Evolutionary conservation across 2,797 vertebrate genomes (phyloP).

Genomic region (Parambassis ranga): DNA sequence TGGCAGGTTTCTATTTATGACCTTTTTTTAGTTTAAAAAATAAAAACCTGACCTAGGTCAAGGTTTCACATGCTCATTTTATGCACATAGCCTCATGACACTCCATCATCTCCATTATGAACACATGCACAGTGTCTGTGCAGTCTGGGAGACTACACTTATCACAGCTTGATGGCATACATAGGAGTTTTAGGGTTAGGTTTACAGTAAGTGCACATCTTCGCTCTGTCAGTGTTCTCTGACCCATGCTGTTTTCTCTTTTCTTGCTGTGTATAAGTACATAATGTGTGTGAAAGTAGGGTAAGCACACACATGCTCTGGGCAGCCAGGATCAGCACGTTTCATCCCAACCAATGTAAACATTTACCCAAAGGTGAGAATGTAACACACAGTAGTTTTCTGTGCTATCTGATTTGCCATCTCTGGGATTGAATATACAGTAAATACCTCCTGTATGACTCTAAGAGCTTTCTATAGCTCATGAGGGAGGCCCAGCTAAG

Average conservation of each 20-base stretch:
- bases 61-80: neutral
- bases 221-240: neutral
- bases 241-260: neutral
- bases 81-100: neutral
- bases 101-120: neutral
- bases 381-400: neutral
- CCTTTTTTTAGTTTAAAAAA: neutral
- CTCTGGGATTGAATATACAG: neutral
- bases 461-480: slow-evolving; percentile 15
- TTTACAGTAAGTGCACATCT: no score
- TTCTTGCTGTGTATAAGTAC: neutral
- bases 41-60: neutral
- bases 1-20: slow-evolving; percentile 11
- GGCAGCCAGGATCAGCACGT: neutral
- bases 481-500: slow-evolving; percentile 9
- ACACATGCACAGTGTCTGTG: no score
- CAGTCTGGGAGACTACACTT: no score
- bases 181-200: no score
- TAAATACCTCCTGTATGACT: slow-evolving; percentile 13
- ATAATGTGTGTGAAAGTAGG: neutral
- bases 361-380: neutral
- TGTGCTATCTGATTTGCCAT: neutral
- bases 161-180: no score
- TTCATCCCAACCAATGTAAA: neutral
- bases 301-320: neutral